phyloP scores from a whole-genome alignment of 2,888 invertebrate genomes.

The Trissonchulus latispiculum region DNA sequence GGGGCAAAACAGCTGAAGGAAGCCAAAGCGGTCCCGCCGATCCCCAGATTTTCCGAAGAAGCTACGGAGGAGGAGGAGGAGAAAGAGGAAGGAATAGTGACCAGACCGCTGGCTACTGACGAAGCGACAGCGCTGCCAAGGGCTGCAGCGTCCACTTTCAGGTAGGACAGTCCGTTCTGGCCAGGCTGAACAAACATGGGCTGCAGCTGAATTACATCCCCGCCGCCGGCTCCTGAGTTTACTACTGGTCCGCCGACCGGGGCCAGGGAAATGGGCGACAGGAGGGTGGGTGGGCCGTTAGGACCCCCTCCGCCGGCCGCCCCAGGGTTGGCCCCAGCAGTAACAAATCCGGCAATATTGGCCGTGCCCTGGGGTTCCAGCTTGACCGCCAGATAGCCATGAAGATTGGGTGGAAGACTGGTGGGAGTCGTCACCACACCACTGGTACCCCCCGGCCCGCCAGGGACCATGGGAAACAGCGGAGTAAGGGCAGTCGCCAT shows the following conservation, averaged over 20 bases:
- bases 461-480: not conserved
- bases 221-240: not conserved
- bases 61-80: not conserved
- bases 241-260: too few species aligned
- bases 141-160: not conserved
- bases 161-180: not conserved
- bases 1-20: not conserved
- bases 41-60: too few species aligned
- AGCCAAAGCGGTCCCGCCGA: too few species aligned
- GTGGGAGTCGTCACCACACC: not conserved
- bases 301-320: not conserved
- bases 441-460: not conserved
- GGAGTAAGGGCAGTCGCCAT: not conserved
- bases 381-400: conserved; percentile 3
- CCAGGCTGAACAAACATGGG: not conserved
- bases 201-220: not conserved
- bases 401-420: not conserved
- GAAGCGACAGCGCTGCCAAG: not conserved
- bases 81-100: too few species aligned
- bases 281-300: not conserved
- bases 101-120: too few species aligned
- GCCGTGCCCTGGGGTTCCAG: not conserved
- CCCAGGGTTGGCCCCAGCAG: not conserved
- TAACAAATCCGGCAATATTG: not conserved
- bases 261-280: not conserved